These are phyloP conservation scores for Ornithoptera priamus DNA, from an alignment of 2,888 invertebrate species.

Conservation along the genomic window DNA sequence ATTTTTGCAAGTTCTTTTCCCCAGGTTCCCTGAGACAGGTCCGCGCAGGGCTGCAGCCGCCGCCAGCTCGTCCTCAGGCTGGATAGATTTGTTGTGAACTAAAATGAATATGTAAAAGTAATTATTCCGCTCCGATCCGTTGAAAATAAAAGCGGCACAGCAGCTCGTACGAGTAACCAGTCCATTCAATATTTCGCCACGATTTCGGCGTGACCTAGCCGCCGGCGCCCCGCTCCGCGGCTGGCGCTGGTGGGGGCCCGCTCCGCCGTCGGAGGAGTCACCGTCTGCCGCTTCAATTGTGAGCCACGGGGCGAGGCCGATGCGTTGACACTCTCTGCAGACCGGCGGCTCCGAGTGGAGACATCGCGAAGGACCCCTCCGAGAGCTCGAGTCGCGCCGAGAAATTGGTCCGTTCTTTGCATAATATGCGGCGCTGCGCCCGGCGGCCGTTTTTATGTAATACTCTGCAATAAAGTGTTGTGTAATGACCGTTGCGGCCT, in stretches of 20 bases:
- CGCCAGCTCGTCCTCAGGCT: no score
- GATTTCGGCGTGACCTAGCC: slow-evolving; percentile 18
- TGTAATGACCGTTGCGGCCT: slow-evolving; percentile 69
- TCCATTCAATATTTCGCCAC: slow-evolving; percentile 29
- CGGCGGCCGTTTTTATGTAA: slow-evolving; percentile 74
- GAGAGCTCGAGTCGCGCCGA: slow-evolving; percentile 52
- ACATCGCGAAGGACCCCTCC: slow-evolving; percentile 32
- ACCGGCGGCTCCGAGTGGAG: slow-evolving; percentile 29
- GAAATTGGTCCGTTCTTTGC: slow-evolving; percentile 53
- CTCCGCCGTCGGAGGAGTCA: slow-evolving; percentile 1
- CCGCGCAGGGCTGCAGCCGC: no score
- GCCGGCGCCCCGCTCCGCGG: slow-evolving; percentile 3
- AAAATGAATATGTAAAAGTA: background rate
- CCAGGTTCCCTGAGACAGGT: no score
- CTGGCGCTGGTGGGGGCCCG: slow-evolving; percentile 26
- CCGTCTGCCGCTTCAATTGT: slow-evolving; percentile 21
- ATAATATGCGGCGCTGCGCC: slow-evolving; percentile 54
- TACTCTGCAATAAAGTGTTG: slow-evolving; percentile 68
- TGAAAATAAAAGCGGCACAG: background rate
- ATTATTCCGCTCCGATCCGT: background rate
- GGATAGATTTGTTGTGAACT: background rate
- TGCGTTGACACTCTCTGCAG: slow-evolving; percentile 38
- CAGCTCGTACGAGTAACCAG: slow-evolving; percentile 2
- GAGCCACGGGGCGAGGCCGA: slow-evolving; percentile 33
- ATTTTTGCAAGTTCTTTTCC: no score